Percentiles rank a stretch among this genome's conserved stretches.
These are phyloP conservation scores for Napeogenes inachia DNA, from an alignment of 2,888 invertebrate species.

Conservation along the genomic window DNA sequence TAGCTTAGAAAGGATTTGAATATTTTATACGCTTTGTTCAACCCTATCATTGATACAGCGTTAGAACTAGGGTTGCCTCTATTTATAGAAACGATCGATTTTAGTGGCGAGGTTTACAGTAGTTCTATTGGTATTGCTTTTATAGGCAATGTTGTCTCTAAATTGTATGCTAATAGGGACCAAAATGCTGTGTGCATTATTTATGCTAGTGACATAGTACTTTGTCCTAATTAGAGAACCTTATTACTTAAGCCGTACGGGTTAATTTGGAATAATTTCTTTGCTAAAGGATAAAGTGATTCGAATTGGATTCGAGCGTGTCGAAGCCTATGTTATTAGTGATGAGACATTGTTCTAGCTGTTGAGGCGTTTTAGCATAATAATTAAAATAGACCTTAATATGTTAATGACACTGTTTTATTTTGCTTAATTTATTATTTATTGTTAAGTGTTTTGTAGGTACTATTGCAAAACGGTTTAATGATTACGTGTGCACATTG, in stretches of 20 bases:
- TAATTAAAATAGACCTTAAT: neutral
- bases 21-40: slow-evolving; percentile 15
- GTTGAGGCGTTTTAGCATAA: neutral
- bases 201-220: neutral
- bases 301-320: slow-evolving; percentile 3
- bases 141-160: neutral
- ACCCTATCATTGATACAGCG: slow-evolving; percentile 21
- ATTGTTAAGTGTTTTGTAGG: no score
- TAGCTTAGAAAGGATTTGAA: slow-evolving; percentile 14
- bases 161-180: slow-evolving; percentile 7
- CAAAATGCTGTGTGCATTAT: neutral
- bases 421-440: neutral
- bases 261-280: slow-evolving; percentile 1
- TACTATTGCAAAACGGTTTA: no score
- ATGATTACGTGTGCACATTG: no score
- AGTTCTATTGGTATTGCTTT: neutral
- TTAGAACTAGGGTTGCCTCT: slow-evolving; percentile 16
- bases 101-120: slow-evolving; percentile 2
- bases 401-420: neutral
- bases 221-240: neutral
- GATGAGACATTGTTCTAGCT: neutral
- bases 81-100: slow-evolving; percentile 29
- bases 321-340: slow-evolving; percentile 7
- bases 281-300: slow-evolving; percentile 3
- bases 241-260: neutral